A percentile compares a stretch with the other conserved stretches of the same genome.
phyloP scores from a whole-genome alignment of 2,888 invertebrate genomes.

The Drosophila ustulata region DNA sequence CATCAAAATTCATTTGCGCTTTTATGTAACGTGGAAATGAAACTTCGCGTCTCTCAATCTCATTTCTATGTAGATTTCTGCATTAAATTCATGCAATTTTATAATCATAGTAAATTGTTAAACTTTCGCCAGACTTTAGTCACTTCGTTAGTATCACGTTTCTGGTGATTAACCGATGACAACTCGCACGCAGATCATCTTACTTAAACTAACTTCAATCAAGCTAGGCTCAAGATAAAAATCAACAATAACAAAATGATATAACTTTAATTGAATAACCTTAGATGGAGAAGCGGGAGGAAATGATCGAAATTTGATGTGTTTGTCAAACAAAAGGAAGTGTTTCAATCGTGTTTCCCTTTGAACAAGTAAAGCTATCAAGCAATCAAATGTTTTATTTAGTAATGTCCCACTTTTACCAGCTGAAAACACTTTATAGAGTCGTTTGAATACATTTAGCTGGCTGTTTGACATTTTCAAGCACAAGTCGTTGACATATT shows the following conservation, averaged over 20 bases:
- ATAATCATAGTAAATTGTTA: slow-evolving; percentile 36
- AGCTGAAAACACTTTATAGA: slow-evolving; percentile 18
- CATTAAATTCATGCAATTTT: slow-evolving; percentile 32
- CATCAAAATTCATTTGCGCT: slow-evolving; percentile 67
- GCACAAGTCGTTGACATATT: slow-evolving; percentile 51
- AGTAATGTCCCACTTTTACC: slow-evolving; percentile 26
- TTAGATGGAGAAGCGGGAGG: too few species aligned
- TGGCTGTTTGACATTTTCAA: slow-evolving; percentile 37
- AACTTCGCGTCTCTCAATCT: slow-evolving; percentile 38
- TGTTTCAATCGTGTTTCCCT: neutral
- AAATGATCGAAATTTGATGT: neutral
- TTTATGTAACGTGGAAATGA: slow-evolving; percentile 68
- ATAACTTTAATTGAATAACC: slow-evolving; percentile 4
- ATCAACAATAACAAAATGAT: slow-evolving; percentile 2
- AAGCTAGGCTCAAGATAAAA: neutral
- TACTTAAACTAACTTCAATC: slow-evolving; percentile 9
- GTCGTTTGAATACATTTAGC: slow-evolving; percentile 31
- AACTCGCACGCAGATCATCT: slow-evolving; percentile 46
- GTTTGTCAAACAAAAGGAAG: neutral
- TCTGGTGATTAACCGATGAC: slow-evolving; percentile 33
- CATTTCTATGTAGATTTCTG: slow-evolving; percentile 61
- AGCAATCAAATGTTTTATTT: neutral
- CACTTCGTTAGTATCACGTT: slow-evolving; percentile 30
- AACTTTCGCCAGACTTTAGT: slow-evolving; percentile 47
- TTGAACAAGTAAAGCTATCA: neutral